Evolutionary conservation across 1,140 invertebrate genomes (phyloP), one percentile per base, ranked within the genome.

Genomic region (Zaprionus ghesquierei): DNA sequence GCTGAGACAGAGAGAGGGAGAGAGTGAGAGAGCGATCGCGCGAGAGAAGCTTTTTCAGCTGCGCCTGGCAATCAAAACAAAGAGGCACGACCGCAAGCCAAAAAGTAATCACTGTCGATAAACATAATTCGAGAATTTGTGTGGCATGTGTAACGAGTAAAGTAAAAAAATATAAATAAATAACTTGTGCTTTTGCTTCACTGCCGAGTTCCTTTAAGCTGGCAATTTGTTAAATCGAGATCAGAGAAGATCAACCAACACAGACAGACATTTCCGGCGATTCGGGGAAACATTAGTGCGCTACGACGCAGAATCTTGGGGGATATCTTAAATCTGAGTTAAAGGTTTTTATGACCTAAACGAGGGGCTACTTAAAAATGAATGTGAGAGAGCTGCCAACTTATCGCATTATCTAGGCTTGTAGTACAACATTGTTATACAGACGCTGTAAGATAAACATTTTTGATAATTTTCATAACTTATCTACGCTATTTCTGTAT

Each of bases 31-130:
- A 23, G 50, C 20, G 29, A 33, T 20, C 22, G 55, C 9, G 53
- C 38, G 44, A 59, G 55, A 58, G 62, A 59, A 25, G 31, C 53
- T 58, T 69, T 74, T 58, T 54, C 65, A 74, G 59, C 55, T 73
- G 70, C 38, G 70, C 38, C 68, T 62, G 58, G 10, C 58, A 73
- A 74, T 74, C 71, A 74, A 74, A 74, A 74, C 71, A 74, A 70
- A 74, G 69, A 46, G 18, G 50, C 18, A 41, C 35, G n/a, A 41
- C 35, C 46, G 23, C 51, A 55, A 20, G 31, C 33, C 25, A 54
- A 41, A 54, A 63, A 63, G 65, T 84, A 87, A 86, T 87, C 82
- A 79, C 70, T 77, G 70, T 69, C 75, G 79, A 89, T 87, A 87
- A 87, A 87, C 66, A 85, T 86, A 85, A 85, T 77, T 77, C 58